Evolutionary conservation across 2,888 invertebrate genomes (phyloP).

Genomic region (Crepidodera aurea): DNA sequence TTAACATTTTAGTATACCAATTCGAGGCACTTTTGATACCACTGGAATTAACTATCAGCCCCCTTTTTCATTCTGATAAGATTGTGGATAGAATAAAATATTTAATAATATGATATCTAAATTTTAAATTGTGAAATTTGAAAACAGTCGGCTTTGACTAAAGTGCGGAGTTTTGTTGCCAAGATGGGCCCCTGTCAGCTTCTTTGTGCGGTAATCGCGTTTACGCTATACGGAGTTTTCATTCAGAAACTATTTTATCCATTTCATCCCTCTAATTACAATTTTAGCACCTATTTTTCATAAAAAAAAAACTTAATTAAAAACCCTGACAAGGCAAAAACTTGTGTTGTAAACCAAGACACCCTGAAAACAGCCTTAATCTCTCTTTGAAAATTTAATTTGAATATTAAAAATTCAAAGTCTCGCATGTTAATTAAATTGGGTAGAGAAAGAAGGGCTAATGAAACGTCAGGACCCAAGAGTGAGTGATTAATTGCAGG

Average conservation of each 20-base stretch:
- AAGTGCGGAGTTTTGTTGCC: neutral
- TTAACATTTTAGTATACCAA: too few species aligned
- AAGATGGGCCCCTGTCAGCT: neutral
- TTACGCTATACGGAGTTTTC: neutral
- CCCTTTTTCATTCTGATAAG: too few species aligned
- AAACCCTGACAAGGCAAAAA: constrained; percentile 16
- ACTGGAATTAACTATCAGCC: too few species aligned
- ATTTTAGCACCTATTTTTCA: constrained; percentile 16
- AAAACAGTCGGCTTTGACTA: neutral
- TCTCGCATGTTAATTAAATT: constrained; percentile 63
- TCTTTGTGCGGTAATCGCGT: constrained; percentile 6
- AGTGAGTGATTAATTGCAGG: constrained; percentile 62
- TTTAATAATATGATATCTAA: too few species aligned
- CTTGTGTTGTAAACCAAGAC: constrained; percentile 48
- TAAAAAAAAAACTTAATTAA: constrained; percentile 14
- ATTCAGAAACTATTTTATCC: constrained; percentile 29
- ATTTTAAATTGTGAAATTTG: too few species aligned
- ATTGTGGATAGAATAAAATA: too few species aligned
- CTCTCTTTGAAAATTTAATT: constrained; percentile 55
- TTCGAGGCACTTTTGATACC: too few species aligned
- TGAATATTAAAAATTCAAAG: constrained; percentile 63
- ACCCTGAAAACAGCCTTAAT: constrained; percentile 50
- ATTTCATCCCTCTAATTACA: constrained; percentile 16
- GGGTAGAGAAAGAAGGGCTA: constrained; percentile 61
- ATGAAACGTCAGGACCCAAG: constrained; percentile 62